Evolutionary conservation across 2,113 vertebrate genomes (phyloP), one percentile per base, ranked within the genome.

Genomic region (Brachyistius frenatus): DNA sequence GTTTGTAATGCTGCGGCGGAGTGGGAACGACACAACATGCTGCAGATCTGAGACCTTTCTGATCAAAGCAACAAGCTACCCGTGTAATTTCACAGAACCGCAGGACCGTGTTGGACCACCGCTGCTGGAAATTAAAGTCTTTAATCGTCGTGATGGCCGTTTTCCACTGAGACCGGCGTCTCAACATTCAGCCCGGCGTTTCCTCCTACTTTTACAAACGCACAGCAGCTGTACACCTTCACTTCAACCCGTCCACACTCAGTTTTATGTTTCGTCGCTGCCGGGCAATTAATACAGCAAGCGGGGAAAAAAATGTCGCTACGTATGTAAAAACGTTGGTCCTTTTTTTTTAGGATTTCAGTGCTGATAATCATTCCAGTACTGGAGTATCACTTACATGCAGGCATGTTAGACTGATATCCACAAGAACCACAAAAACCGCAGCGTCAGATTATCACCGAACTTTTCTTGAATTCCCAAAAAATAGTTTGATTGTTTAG

Each of bases 41-140:
- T 23, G 23, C 23, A 23, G 62, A 62, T 71, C 67, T 70, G 6
- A 64, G 68, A 54, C 30, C 33, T 66, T 61, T 37, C 16, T 79
- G 66, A 84, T 78, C 62, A 81, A 84, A 87, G 61, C 65, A 76
- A 37, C 65, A 73, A 13, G 30, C 67, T 16, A 37, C 57, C 5
- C 7, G 7, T 71, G 33, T 76, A 33, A 79, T 84, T 80, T 55
- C 66, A 35, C 30, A 70, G 30, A 73, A 78, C 73, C 57, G 46
- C 66, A 78, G 30, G 50, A 37, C 71, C 55, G 32, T 73, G 64
- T 73, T 68, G 36, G 32, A 2, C 50, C 6, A 32, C 52, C 47
- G 13, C 54, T 30, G 61, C 15, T 44, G 66, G 58, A 73, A 63
- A 78, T 68, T 11, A 44, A 65, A 44, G 44, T 23, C 9, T 63